These are phyloP conservation scores for Ischnura elegans DNA, from an alignment of 2,888 invertebrate genomes.

Conservation along the genomic window DNA sequence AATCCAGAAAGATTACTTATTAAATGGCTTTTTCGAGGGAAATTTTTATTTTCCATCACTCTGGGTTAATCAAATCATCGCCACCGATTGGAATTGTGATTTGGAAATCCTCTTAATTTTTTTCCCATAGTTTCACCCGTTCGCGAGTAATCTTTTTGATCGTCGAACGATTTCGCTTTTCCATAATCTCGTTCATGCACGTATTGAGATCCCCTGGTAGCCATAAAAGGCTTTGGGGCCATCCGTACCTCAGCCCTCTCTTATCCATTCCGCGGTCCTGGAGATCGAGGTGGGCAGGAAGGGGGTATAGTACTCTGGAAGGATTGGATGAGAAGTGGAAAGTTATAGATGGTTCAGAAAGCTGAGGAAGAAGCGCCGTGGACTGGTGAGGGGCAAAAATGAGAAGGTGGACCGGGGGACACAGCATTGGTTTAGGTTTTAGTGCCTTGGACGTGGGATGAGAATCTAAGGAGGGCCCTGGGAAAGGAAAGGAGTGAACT, in stretches of 20 bases:
- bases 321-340: neutral
- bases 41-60: neutral
- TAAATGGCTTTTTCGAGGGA: no score
- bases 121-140: neutral
- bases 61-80: neutral
- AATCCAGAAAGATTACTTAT: no score
- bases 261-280: neutral
- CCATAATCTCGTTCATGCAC: neutral
- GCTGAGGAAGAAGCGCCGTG: neutral
- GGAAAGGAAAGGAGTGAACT: neutral
- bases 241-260: neutral
- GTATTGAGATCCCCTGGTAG: neutral
- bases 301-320: neutral
- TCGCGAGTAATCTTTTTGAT: neutral
- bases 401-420: neutral
- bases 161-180: neutral
- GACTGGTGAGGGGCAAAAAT: neutral
- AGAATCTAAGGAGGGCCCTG: neutral
- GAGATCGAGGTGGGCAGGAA: neutral
- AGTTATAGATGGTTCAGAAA: constrained; percentile 14
- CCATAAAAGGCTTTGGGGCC: neutral
- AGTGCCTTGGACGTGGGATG: neutral
- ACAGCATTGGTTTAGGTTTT: constrained; percentile 29
- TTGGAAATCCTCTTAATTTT: neutral
- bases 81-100: neutral